These are phyloP conservation scores for Galerucella calmariensis DNA, from an alignment of 2,888 invertebrate species.

Conservation along the genomic window DNA sequence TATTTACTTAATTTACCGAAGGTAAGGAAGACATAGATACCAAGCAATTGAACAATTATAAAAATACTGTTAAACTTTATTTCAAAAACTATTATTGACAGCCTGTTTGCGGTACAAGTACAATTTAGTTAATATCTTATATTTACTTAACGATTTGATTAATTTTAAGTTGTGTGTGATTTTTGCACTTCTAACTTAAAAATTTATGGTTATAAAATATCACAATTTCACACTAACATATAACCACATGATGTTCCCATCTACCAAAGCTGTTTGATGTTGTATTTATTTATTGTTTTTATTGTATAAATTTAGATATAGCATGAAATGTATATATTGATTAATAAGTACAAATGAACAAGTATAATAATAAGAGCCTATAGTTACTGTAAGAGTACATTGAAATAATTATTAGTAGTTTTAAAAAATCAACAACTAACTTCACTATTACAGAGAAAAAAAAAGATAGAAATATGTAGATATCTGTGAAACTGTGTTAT, in stretches of 20 bases:
- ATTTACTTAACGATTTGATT: constrained; percentile 2
- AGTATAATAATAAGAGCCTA: not conserved
- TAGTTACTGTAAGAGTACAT: not conserved
- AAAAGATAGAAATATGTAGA: too few species aligned
- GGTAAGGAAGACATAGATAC: too few species aligned
- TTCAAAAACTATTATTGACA: not conserved
- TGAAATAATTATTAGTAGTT: not conserved
- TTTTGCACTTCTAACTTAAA: not conserved
- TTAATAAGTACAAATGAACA: constrained; percentile 25
- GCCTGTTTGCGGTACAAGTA: not conserved
- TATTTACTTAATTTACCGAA: too few species aligned
- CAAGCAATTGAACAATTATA: too few species aligned
- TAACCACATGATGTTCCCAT: constrained; percentile 34
- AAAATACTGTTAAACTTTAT: not conserved
- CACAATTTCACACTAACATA: not conserved
- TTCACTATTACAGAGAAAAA: too few species aligned
- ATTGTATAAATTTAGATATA: constrained; percentile 22
- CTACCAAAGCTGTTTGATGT: constrained; percentile 35
- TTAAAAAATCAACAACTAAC: too few species aligned
- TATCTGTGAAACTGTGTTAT: too few species aligned
- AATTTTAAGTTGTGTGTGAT: not conserved
- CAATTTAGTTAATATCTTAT: not conserved
- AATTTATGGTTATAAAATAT: constrained; percentile 1
- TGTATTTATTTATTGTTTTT: constrained; percentile 32
- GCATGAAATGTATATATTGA: constrained; percentile 23